Evolutionary conservation across 2,797 vertebrate genomes (phyloP).

Genomic region (Sebastiscus albofasciatus): DNA sequence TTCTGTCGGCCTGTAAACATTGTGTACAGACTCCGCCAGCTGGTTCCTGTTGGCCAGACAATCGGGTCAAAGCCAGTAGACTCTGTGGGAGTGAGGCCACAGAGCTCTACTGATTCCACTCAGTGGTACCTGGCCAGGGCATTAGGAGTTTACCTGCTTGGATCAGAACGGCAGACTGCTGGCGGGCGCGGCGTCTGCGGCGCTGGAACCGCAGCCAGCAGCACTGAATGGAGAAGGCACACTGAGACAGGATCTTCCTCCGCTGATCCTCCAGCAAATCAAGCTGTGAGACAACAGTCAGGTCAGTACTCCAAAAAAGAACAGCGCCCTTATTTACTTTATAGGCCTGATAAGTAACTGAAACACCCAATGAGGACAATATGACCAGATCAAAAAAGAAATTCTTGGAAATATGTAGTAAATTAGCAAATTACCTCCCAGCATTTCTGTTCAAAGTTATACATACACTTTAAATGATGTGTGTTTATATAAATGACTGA

Average conservation of each 20-base stretch:
- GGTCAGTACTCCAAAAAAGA: constrained; percentile 21
- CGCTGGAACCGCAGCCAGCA: constrained; percentile 86
- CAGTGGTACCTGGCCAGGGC: neutral
- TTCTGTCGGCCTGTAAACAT: constrained; percentile 1
- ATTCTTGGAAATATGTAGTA: neutral
- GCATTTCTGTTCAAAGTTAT: neutral
- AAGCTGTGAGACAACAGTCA: constrained; percentile 79
- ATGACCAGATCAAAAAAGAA: neutral
- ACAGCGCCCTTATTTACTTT: neutral
- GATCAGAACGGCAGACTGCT: constrained; percentile 84
- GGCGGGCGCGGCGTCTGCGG: constrained; percentile 72
- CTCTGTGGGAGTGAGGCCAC: constrained; percentile 8
- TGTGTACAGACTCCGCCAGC: constrained; percentile 47
- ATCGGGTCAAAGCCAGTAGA: constrained; percentile 31
- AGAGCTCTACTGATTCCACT: neutral
- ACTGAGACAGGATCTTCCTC: constrained; percentile 78
- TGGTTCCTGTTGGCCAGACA: constrained; percentile 39
- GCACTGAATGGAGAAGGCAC: constrained; percentile 90
- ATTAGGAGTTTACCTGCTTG: constrained; percentile 89
- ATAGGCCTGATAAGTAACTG: neutral
- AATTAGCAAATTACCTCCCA: neutral
- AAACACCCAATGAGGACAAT: neutral
- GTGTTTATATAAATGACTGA: constrained; percentile 67
- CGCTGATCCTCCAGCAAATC: constrained; percentile 89
- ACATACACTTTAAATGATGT: neutral